Conservation (phyloP, 2,888 invertebrate species). For the Aplocera efformata region DNA sequence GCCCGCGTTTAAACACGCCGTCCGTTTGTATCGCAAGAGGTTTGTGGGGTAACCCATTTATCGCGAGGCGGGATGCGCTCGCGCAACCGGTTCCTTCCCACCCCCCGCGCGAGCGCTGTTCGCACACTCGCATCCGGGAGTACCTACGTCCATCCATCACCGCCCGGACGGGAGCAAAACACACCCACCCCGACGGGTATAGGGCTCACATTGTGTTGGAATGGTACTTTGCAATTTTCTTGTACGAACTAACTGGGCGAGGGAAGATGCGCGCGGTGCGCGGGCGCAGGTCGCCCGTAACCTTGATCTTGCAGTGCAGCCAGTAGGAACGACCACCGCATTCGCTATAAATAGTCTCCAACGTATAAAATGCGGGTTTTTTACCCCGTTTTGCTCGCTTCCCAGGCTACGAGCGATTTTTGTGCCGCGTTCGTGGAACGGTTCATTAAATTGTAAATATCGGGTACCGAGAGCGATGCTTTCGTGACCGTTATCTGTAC, state of each 20-base stretch:
- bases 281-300: slow-evolving; percentile 49
- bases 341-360: slow-evolving; percentile 68
- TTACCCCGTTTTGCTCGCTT: slow-evolving; percentile 59
- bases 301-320: slow-evolving; percentile 75
- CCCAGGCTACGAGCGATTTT: slow-evolving; percentile 61
- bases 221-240: slow-evolving; percentile 39
- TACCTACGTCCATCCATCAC: slow-evolving; percentile 45
- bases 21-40: slow-evolving; percentile 71
- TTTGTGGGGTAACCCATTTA: slow-evolving; percentile 79
- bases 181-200: slow-evolving; percentile 28
- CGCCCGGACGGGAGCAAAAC: slow-evolving; percentile 24
- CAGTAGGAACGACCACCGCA: slow-evolving; percentile 69
- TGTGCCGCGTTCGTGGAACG: slow-evolving; percentile 49
- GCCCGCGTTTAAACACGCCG: slow-evolving; percentile 28
- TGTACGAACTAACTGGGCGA: slow-evolving; percentile 48
- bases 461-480: slow-evolving; percentile 33
- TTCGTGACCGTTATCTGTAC: slow-evolving; percentile 42
- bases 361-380: slow-evolving; percentile 67
- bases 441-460: slow-evolving; percentile 57
- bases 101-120: slow-evolving; percentile 27
- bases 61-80: slow-evolving; percentile 52
- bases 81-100: slow-evolving; percentile 58
- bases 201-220: slow-evolving; percentile 36
- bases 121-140: slow-evolving; percentile 67
- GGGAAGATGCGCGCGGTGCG: slow-evolving; percentile 57